These are phyloP conservation scores for Canis aureus DNA, from an alignment of 2,113 vertebrate genomes.

Conservation along the genomic window DNA sequence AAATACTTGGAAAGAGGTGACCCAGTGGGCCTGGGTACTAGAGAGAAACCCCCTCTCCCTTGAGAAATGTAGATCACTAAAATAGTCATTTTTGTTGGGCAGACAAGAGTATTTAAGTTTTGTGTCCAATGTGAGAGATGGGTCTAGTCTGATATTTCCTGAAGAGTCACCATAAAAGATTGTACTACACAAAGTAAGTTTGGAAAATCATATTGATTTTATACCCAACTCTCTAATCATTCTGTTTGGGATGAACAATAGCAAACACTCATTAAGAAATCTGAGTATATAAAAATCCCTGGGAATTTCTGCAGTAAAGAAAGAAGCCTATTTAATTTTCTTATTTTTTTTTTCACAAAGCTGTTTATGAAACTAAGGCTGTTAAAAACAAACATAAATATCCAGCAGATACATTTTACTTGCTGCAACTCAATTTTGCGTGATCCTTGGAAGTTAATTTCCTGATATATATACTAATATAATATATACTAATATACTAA, in stretches of 20 bases:
- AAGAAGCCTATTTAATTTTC: background rate
- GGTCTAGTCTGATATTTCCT: background rate
- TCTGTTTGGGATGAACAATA: background rate
- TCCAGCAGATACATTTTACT: background rate
- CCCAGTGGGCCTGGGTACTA: background rate
- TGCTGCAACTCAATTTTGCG: background rate
- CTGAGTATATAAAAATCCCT: background rate
- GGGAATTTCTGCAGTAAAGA: background rate
- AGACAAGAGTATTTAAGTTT: background rate
- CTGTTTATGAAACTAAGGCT: background rate
- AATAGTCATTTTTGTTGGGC: background rate
- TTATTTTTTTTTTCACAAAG: background rate
- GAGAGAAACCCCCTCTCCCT: background rate
- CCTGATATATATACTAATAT: background rate
- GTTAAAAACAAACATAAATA: background rate
- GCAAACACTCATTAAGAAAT: background rate
- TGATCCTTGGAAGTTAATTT: background rate
- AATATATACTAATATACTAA: too few relatives aligned
- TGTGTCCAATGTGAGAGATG: background rate
- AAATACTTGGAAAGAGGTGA: background rate
- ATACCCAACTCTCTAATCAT: background rate
- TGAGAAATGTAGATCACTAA: background rate
- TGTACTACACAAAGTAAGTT: background rate
- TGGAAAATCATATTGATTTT: background rate
- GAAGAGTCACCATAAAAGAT: background rate